These are phyloP conservation scores for Galbula dea DNA, from an alignment of 2,113 vertebrate genomes.

Conservation along the genomic window DNA sequence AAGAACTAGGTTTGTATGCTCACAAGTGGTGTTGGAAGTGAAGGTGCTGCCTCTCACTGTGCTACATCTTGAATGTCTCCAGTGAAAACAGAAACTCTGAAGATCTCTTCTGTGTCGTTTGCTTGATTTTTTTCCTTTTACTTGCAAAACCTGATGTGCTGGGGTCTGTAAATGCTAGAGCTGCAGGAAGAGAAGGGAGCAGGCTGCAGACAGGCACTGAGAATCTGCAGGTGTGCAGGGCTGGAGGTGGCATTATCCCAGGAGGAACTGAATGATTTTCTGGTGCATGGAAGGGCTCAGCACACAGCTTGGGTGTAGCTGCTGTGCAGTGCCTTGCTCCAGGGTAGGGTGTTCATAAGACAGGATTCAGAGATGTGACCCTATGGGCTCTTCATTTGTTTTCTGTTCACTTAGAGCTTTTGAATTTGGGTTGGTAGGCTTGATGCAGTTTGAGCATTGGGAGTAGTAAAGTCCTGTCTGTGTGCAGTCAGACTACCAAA, in stretches of 20 bases:
- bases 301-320: rapidly evolving
- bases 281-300: background rate
- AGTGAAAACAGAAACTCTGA: background rate
- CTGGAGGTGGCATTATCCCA: background rate
- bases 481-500: rapidly evolving
- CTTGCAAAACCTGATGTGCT: background rate
- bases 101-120: rapidly evolving
- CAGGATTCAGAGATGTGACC: background rate
- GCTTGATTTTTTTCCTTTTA: background rate
- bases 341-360: rapidly evolving
- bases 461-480: background rate
- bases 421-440: background rate
- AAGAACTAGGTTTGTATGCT: background rate
- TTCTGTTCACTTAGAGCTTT: background rate
- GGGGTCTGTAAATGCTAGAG: background rate
- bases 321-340: background rate
- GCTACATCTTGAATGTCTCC: too few species aligned
- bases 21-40: background rate
- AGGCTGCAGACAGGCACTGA: too few species aligned
- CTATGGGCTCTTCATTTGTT: background rate
- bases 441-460: rapidly evolving
- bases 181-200: background rate
- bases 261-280: background rate
- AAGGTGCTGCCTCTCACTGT: background rate
- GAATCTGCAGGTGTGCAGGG: background rate